Evolutionary conservation across 2,797 vertebrate genomes (phyloP), one percentile per base, ranked within the genome.

Genomic region (Synaphobranchus kaupii): DNA sequence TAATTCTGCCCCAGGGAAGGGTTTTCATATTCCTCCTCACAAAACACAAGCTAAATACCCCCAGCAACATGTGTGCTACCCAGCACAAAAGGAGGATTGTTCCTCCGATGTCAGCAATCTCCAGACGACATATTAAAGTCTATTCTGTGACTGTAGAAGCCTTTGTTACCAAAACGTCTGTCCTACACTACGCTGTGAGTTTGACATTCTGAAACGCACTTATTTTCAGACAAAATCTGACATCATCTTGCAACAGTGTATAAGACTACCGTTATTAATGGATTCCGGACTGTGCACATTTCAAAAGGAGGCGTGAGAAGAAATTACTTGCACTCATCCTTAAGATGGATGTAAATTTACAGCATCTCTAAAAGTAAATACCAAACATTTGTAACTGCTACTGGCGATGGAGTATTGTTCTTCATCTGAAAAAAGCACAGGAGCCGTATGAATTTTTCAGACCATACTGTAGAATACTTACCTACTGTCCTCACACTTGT

Each of bases 91-190:
- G 91, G 89, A 86, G 89, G 91, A 91, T 92, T 94, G 92, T 94
- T 92, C 90, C 90, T 92, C 89, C 85, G 90, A 91, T 86, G 81
- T 66, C 82, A 85, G 91, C 91, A 90, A 88, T 60, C 34, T 85
- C 84, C 83, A 66, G 83, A 85, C 66, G 31, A 71, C 81, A 87
- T 89, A 90, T 87, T 87, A 87, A 48, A 54, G 84, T 87, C 85
- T 86, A 82, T 89, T 89, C 83, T 0, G 85, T 76, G 0, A 89
- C 90, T 91, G 31, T 91, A 87, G 90, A 90, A 89, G 86, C 90
- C 92, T 95, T 95, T 95, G 95, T 95, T 90, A 88, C 86, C 47
- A 31, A 91, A 91, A 93, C 92, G 89, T 93, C 92, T 89, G n/a
- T 91, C 86, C 52, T 87, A 90, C 93, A 90, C 91, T 54, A 87